Percentiles rank a stretch among this genome's conserved stretches.
These are phyloP conservation scores for Botia kubotai DNA, from an alignment of 2,797 vertebrate genomes.

Conservation along the genomic window DNA sequence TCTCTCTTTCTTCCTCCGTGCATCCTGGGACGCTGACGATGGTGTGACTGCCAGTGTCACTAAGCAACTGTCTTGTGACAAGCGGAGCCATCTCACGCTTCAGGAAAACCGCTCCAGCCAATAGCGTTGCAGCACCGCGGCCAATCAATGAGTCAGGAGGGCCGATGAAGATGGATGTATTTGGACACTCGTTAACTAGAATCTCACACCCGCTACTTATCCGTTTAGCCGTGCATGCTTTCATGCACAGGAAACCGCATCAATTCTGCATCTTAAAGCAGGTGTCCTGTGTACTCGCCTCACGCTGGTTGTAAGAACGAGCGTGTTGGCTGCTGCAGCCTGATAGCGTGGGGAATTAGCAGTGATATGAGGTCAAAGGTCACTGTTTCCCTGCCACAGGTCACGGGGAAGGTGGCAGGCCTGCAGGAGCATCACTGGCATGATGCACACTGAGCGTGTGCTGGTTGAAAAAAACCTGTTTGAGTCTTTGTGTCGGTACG, in stretches of 20 bases:
- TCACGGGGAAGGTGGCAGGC: neutral
- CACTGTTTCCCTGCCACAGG: slow-evolving; percentile 26
- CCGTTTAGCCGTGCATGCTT: neutral
- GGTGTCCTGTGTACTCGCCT: neutral
- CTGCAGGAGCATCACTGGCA: neutral
- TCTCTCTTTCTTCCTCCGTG: slow-evolving; percentile 38
- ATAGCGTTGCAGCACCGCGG: slow-evolving; percentile 35
- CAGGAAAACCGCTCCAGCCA: slow-evolving; percentile 53
- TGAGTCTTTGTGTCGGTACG: slow-evolving; percentile 75
- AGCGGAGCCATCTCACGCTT: slow-evolving; percentile 56
- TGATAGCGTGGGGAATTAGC: slow-evolving; percentile 5
- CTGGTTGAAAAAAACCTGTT: slow-evolving; percentile 58
- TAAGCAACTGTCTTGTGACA: slow-evolving; percentile 64
- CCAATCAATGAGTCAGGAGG: slow-evolving; percentile 49
- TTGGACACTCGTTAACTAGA: slow-evolving; percentile 55
- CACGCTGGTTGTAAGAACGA: slow-evolving; percentile 4
- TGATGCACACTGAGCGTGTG: slow-evolving; percentile 7
- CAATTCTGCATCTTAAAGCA: neutral
- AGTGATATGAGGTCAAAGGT: slow-evolving; percentile 40
- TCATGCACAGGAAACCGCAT: neutral
- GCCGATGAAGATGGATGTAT: slow-evolving; percentile 44
- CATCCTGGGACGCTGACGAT: slow-evolving; percentile 52
- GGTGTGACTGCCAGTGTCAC: slow-evolving; percentile 65
- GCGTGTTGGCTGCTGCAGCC: neutral
- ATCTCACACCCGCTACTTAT: slow-evolving; percentile 58